Conservation (phyloP, 2,113 vertebrate genomes). For the Oceanodroma tethys region DNA sequence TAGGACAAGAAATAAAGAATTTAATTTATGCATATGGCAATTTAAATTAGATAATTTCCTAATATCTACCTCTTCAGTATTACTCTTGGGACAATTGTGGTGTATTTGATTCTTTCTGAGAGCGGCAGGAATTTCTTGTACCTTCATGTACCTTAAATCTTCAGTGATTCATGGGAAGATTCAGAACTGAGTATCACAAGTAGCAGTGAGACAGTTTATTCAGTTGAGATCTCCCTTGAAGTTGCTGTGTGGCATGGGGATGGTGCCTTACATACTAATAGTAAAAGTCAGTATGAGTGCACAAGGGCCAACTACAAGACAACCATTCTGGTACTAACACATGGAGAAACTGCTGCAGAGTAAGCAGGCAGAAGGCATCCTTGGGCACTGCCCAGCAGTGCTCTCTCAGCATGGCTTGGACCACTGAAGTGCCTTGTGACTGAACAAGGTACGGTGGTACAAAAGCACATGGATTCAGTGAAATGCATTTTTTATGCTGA, state of each 20-base stretch:
- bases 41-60: not conserved
- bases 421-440: not conserved
- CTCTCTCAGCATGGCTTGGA: not conserved
- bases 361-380: not conserved
- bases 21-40: not conserved
- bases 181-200: not conserved
- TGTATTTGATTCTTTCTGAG: not conserved
- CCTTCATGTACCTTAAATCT: not conserved
- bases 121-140: not conserved
- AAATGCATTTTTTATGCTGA: not conserved
- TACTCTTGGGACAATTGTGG: not conserved
- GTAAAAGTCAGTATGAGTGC: not conserved
- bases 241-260: accelerated
- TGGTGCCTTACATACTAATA: not conserved
- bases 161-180: not conserved
- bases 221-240: not conserved
- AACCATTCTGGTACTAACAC: not conserved
- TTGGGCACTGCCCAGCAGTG: not conserved
- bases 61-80: not conserved
- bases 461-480: not conserved
- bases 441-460: not conserved
- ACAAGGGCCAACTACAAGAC: not conserved
- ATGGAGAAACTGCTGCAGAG: not conserved
- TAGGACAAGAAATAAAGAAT: not conserved
- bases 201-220: not conserved